phyloP scores from a whole-genome alignment of 2,113 vertebrate species.

The Xenotilapia flavipinnis region DNA sequence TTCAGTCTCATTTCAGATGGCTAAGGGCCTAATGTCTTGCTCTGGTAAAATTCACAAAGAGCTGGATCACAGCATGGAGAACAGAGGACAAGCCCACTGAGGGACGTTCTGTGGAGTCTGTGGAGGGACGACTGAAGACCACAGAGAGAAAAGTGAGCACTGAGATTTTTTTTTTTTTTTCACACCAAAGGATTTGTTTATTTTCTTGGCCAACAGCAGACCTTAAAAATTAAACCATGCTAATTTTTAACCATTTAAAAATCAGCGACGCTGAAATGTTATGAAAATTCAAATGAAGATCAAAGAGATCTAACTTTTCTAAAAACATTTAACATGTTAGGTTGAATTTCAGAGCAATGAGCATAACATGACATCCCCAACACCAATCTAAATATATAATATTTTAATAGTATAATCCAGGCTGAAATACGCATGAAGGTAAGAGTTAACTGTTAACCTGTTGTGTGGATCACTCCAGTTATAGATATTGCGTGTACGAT shows the following conservation, averaged over 20 bases:
- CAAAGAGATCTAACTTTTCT: not conserved
- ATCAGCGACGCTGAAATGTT: not conserved
- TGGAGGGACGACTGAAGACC: constrained; percentile 1
- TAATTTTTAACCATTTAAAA: not conserved
- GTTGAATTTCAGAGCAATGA: not conserved
- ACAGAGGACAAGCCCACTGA: constrained; percentile 35
- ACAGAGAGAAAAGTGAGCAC: constrained; percentile 8
- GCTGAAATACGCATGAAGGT: not conserved
- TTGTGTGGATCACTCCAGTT: constrained; percentile 86
- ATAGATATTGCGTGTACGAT: constrained; percentile 80
- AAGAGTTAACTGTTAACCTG: constrained; percentile 45
- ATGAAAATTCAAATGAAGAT: not conserved
- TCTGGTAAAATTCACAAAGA: constrained; percentile 57
- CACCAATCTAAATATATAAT: not conserved
- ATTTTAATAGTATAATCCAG: not conserved
- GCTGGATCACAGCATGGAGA: constrained; percentile 45
- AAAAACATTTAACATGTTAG: not conserved
- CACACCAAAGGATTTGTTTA: not conserved
- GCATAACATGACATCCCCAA: not conserved
- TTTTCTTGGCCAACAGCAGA: not conserved
- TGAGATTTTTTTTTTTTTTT: not conserved
- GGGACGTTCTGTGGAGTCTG: constrained; percentile 37
- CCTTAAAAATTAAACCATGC: not conserved
- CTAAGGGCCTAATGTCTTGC: constrained; percentile 63
- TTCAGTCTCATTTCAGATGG: constrained; percentile 64